Evolutionary conservation across 2,888 invertebrate genomes (phyloP).

Genomic region (Patella pellucida): DNA sequence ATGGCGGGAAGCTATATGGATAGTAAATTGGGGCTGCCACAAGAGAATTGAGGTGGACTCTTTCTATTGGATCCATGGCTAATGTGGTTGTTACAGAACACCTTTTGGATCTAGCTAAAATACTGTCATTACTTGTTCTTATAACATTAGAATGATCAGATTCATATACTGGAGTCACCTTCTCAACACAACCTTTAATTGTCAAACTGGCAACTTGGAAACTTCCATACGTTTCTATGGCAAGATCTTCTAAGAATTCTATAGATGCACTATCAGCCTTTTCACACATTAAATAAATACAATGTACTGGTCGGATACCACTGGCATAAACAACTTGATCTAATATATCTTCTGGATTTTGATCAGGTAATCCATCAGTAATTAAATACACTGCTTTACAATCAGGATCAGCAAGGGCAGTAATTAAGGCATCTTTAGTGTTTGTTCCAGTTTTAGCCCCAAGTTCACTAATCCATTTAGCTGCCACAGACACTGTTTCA

Average conservation of each 20-base stretch:
- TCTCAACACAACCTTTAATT: constrained; percentile 64
- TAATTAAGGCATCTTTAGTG: constrained; percentile 66
- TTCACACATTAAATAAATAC: constrained; percentile 63
- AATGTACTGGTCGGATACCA: constrained; percentile 64
- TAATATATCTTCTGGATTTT: constrained; percentile 64
- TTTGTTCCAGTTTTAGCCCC: constrained; percentile 69
- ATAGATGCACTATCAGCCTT: constrained; percentile 56
- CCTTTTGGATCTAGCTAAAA: constrained; percentile 50
- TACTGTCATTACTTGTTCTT: constrained; percentile 60
- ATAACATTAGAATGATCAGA: constrained; percentile 59
- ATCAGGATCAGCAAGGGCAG: constrained; percentile 60
- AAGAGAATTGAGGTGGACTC: constrained; percentile 29
- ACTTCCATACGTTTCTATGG: constrained; percentile 68
- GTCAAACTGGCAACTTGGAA: constrained; percentile 64
- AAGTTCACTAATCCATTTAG: constrained; percentile 64
- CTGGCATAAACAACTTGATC: constrained; percentile 59
- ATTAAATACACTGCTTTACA: constrained; percentile 68
- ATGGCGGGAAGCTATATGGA: constrained; percentile 37
- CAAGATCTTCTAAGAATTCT: constrained; percentile 66
- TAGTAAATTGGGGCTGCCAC: constrained; percentile 30
- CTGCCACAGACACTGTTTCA: constrained; percentile 67
- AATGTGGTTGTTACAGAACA: constrained; percentile 61
- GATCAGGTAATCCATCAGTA: constrained; percentile 69
- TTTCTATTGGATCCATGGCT: constrained; percentile 56
- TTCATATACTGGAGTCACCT: constrained; percentile 63